These are phyloP conservation scores for Atta cephalotes DNA, from an alignment of 1,140 invertebrate genomes.

Conservation along the genomic window DNA sequence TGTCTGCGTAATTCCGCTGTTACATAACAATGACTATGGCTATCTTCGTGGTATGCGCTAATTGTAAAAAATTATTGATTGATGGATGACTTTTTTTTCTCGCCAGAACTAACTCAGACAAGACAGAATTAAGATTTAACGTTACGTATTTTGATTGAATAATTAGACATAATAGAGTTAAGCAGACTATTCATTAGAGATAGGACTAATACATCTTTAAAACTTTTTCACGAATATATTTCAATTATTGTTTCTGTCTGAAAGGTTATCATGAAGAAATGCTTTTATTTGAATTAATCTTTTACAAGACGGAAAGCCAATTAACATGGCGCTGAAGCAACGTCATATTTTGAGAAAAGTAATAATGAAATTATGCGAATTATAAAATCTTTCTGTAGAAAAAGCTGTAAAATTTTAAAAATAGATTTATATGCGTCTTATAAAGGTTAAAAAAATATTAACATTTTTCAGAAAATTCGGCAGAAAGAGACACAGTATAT, in stretches of 20 bases:
- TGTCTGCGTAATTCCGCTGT: slow-evolving; percentile 46
- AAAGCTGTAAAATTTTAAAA: too few relatives aligned
- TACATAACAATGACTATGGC: slow-evolving; percentile 39
- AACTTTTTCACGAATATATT: slow-evolving; percentile 12
- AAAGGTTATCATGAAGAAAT: too few relatives aligned
- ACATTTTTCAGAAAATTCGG: too few relatives aligned
- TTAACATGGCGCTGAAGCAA: too few relatives aligned
- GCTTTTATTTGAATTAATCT: background rate
- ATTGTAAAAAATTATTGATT: slow-evolving; percentile 57
- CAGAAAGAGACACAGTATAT: too few relatives aligned
- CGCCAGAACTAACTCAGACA: background rate
- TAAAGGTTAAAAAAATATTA: too few relatives aligned
- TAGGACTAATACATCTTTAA: background rate
- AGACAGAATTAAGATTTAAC: slow-evolving; percentile 44
- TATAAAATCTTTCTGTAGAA: too few relatives aligned
- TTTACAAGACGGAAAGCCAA: too few relatives aligned
- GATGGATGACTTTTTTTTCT: slow-evolving; percentile 42
- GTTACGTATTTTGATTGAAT: slow-evolving; percentile 49
- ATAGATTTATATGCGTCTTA: too few relatives aligned
- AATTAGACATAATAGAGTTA: slow-evolving; percentile 28
- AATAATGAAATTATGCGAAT: too few relatives aligned
- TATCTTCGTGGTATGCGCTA: slow-evolving; percentile 49
- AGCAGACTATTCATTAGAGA: slow-evolving; percentile 10
- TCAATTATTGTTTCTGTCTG: background rate
- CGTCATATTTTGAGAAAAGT: too few relatives aligned